phyloP scores from a whole-genome alignment of 1,140 invertebrate genomes.

The Meloidogyne hapla region DNA sequence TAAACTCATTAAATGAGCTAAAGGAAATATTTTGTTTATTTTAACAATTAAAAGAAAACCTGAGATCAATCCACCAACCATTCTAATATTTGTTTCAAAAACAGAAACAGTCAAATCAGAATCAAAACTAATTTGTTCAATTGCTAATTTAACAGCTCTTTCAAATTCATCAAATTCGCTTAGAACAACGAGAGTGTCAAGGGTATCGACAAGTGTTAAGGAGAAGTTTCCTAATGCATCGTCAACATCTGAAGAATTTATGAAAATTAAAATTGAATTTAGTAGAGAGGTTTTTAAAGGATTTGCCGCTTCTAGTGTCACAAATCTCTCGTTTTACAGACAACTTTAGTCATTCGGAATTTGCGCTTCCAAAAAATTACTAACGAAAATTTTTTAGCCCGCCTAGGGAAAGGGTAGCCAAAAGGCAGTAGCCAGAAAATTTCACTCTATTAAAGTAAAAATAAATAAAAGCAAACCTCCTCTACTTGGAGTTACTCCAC shows the following conservation, averaged over 20 bases:
- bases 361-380: too few relatives aligned
- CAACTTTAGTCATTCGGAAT: too few relatives aligned
- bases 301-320: too few relatives aligned
- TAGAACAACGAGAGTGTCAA: constrained; percentile 87
- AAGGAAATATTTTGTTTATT: constrained; percentile 56
- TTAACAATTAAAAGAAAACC: constrained; percentile 29
- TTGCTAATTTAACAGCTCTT: constrained; percentile 80
- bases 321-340: too few relatives aligned
- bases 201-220: constrained; percentile 85
- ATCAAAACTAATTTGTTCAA: constrained; percentile 79
- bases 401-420: too few relatives aligned
- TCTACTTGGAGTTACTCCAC: constrained; percentile 76
- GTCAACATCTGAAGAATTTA: constrained; percentile 37
- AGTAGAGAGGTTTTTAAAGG: not conserved
- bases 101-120: constrained; percentile 92
- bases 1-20: constrained; percentile 82
- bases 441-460: too few relatives aligned
- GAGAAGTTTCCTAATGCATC: constrained; percentile 79
- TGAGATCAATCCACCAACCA: constrained; percentile 77
- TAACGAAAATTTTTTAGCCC: too few relatives aligned
- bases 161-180: constrained; percentile 92
- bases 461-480: constrained; percentile 79
- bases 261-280: not conserved
- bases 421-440: too few relatives aligned
- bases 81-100: constrained; percentile 95